phyloP scores from a whole-genome alignment of 2,797 vertebrate species.

The Thamnophis elegans region DNA sequence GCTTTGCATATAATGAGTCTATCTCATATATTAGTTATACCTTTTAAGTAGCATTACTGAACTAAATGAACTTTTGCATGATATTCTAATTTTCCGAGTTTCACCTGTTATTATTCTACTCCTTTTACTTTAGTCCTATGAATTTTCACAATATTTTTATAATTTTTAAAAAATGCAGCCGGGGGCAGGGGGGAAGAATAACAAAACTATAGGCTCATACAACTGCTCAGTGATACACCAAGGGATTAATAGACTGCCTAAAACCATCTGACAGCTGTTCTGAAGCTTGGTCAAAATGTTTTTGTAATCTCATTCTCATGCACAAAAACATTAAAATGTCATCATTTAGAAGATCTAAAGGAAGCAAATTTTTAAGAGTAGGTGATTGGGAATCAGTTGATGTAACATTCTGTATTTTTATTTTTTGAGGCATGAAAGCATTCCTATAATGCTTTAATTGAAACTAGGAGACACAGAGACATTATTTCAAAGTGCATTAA shows the following conservation, averaged over 20 bases:
- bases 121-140: conserved; percentile 15
- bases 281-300: conserved; percentile 12
- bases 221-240: not conserved
- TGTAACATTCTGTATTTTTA: not conserved
- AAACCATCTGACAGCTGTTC: conserved; percentile 1
- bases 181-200: conserved; percentile 4
- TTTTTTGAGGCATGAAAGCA: not conserved
- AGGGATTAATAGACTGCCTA: conserved; percentile 4
- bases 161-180: not conserved
- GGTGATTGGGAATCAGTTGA: not conserved
- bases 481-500: not conserved
- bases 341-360: conserved; percentile 7
- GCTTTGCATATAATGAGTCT: no score
- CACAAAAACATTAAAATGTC: conserved; percentile 27
- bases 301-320: not conserved
- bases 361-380: not conserved
- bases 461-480: not conserved
- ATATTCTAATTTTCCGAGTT: no score
- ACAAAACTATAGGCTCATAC: conserved; percentile 7
- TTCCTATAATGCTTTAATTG: not conserved
- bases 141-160: conserved; percentile 5
- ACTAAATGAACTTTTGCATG: no score
- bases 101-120: not conserved
- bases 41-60: no score
- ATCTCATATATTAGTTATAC: no score